Base-by-base conservation (phyloP, 2,113 vertebrate genomes). In the Siniperca chuatsi region DNA sequence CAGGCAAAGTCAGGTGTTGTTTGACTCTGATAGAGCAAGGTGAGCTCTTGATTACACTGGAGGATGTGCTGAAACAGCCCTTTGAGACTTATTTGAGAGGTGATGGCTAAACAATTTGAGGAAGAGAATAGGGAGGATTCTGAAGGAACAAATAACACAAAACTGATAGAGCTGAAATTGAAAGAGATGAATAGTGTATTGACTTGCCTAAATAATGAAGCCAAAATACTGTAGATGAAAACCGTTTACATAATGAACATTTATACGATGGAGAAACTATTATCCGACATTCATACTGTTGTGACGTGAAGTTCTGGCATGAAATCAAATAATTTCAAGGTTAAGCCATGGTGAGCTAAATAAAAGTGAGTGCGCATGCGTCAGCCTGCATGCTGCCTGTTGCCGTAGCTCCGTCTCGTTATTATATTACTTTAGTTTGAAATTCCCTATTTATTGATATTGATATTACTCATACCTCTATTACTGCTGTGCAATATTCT, bases 71-170 rank as follows among this genome's bases (percentile, higher is more conserved):
- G 37, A 78, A 64, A 85, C 12, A 61, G n/a, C 15, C 23, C 60
- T 52, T 50, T 48, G 9, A 72, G 57, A 57, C 33, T 73, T 57
- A 72, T 77, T 72, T 75, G 57, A 71, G 70, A 48, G 75, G 10
- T 65, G 42, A 79, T 42, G 74, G 58, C 66, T 79, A 72, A 80
- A 75, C 20, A 4, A 61, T 79, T 60, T 23, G n/a, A 37, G 76
- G 66, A 78, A 58, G 75, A 77, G 61, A 84, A 77, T 6, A 6
- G 9, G 23, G 62, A 66, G 60, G 42, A 12, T 50, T 71, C 42
- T 48, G 20, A 62, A 21, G n/a, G 29, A 74, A 50, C 1, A 50
- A 66, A 66, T 50, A 50, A 58, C 35, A 79, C 12, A 35, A 37
- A 77, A n/a, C 3, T 23, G 25, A 79, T 46, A 64, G 58, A 42